Evolutionary conservation across 2,888 invertebrate genomes (phyloP).

Genomic region (Gerris lacustris): DNA sequence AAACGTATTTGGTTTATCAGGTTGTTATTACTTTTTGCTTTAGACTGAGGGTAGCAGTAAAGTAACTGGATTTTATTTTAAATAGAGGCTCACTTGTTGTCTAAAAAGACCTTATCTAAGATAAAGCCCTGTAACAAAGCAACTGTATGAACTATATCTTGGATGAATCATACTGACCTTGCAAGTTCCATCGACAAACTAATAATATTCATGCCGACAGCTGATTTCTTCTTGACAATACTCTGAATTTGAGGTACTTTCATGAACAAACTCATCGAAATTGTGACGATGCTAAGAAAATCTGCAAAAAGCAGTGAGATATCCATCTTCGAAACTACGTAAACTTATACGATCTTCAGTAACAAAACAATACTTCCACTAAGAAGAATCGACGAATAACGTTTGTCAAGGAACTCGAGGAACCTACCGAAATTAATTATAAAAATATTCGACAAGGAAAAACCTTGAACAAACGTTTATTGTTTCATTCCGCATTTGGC

Average conservation of each 20-base stretch:
- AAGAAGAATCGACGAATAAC: too few species aligned
- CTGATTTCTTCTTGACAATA: slow-evolving; percentile 49
- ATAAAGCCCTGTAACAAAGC: not conserved
- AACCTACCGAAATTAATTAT: too few species aligned
- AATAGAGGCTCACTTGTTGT: too few species aligned
- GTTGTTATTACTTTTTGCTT: too few species aligned
- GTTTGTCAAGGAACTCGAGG: too few species aligned
- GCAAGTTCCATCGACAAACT: slow-evolving; percentile 55
- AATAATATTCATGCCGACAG: slow-evolving; percentile 54
- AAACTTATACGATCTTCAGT: too few species aligned
- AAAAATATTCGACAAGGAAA: not conserved
- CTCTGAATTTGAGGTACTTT: slow-evolving; percentile 73
- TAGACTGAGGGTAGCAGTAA: too few species aligned
- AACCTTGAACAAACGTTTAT: not conserved
- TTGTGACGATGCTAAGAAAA: slow-evolving; percentile 58
- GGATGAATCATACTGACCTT: slow-evolving; percentile 41
- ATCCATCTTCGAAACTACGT: slow-evolving; percentile 18
- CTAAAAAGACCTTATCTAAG: too few species aligned
- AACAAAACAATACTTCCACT: too few species aligned
- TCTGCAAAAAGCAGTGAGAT: slow-evolving; percentile 39
- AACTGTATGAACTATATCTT: not conserved
- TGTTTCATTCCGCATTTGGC: not conserved
- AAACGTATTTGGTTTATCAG: too few species aligned
- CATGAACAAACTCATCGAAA: slow-evolving; percentile 59
- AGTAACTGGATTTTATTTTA: too few species aligned